Evolutionary conservation across 2,888 invertebrate species (phyloP).

Genomic region (Apantesis nais): DNA sequence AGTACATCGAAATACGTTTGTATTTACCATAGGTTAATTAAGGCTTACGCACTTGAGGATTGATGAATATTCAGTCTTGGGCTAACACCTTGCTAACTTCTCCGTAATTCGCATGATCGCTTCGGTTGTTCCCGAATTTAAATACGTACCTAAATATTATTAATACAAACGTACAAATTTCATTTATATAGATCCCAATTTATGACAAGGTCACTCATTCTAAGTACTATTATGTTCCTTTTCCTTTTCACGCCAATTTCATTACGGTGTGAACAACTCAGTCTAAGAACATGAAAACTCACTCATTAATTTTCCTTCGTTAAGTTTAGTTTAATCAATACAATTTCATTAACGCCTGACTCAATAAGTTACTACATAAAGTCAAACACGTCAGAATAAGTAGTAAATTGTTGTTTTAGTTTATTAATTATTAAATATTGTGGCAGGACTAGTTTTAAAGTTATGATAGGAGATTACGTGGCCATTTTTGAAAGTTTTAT

Average conservation of each 20-base stretch:
- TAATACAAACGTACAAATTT: not conserved
- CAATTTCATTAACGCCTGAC: not conserved
- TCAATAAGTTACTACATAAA: not conserved
- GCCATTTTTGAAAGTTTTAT: too few species aligned
- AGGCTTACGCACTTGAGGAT: slow-evolving; percentile 13
- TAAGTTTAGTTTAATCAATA: not conserved
- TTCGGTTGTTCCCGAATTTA: slow-evolving; percentile 9
- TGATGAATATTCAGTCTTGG: slow-evolving; percentile 17
- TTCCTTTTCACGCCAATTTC: not conserved
- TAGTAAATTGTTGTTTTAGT: not conserved
- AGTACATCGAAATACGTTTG: slow-evolving; percentile 3
- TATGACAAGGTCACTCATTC: not conserved
- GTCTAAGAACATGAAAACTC: not conserved
- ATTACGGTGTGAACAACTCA: not conserved
- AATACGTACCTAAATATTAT: slow-evolving; percentile 2
- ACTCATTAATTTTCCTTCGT: not conserved
- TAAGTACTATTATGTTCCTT: not conserved
- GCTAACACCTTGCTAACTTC: slow-evolving; percentile 36
- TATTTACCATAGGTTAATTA: slow-evolving; percentile 13
- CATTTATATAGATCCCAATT: not conserved
- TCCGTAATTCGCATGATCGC: slow-evolving; percentile 23
- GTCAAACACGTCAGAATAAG: not conserved
- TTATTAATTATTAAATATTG: not conserved
- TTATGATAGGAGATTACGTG: not conserved
- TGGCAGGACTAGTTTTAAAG: not conserved